phyloP scores from a whole-genome alignment of 1,140 invertebrate genomes.

The Drosophila setifemur region DNA sequence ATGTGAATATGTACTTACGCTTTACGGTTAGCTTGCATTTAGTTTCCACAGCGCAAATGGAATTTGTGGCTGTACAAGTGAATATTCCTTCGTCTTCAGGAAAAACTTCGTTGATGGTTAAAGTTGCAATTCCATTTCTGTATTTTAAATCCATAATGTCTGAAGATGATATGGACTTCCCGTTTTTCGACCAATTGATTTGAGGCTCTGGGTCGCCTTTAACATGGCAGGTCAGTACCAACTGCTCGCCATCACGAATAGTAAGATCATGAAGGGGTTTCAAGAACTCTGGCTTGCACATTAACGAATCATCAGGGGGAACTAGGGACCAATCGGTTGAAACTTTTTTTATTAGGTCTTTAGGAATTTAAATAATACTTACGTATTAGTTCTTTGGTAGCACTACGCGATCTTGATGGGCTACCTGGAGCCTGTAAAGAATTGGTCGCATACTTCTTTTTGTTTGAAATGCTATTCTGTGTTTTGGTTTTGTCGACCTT shows the following conservation, averaged over 20 bases:
- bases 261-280: slow-evolving; percentile 87
- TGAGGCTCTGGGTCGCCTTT: slow-evolving; percentile 95
- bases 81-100: slow-evolving; percentile 96
- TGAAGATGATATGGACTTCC: slow-evolving; percentile 88
- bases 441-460: slow-evolving; percentile 91
- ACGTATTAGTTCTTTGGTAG: slow-evolving; percentile 95
- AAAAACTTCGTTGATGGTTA: slow-evolving; percentile 95
- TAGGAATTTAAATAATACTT: slow-evolving; percentile 82
- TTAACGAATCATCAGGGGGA: slow-evolving; percentile 91
- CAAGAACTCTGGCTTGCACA: slow-evolving; percentile 92
- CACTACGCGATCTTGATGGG: slow-evolving; percentile 91
- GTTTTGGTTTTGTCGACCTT: slow-evolving; percentile 39
- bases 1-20: slow-evolving; percentile 85
- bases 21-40: slow-evolving; percentile 92
- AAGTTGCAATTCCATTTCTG: slow-evolving; percentile 91
- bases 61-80: slow-evolving; percentile 94
- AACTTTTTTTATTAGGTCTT: background rate
- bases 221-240: slow-evolving; percentile 90
- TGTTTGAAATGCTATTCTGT: slow-evolving; percentile 58
- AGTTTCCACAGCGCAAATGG: slow-evolving; percentile 91
- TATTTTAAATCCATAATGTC: slow-evolving; percentile 96
- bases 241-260: slow-evolving; percentile 91
- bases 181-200: slow-evolving; percentile 93
- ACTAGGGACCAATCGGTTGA: slow-evolving; percentile 83
- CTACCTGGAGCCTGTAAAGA: slow-evolving; percentile 87